Evolutionary conservation across 2,888 invertebrate species (phyloP).

Genomic region (Leptinotarsa haldemani): DNA sequence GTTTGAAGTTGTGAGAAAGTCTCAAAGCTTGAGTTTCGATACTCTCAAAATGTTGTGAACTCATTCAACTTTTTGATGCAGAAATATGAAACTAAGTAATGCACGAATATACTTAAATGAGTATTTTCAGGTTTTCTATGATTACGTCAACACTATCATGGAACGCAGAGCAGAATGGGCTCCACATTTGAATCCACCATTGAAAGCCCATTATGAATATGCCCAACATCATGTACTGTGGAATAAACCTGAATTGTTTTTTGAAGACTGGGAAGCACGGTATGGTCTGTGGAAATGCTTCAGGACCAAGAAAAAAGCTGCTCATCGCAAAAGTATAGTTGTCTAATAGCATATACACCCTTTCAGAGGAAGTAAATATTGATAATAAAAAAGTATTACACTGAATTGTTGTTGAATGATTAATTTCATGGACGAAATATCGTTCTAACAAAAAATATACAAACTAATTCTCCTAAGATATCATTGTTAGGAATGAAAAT

Average conservation of each 20-base stretch:
- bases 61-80: too few relatives aligned
- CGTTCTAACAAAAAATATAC: too few relatives aligned
- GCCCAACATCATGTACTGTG: constrained; percentile 70
- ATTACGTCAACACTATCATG: constrained; percentile 71
- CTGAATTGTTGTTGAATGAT: too few relatives aligned
- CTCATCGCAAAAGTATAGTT: neutral
- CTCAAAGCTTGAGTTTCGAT: too few relatives aligned
- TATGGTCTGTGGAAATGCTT: constrained; percentile 75
- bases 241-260: constrained; percentile 73
- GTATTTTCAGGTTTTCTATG: constrained; percentile 67
- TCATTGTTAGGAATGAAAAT: too few relatives aligned
- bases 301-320: constrained; percentile 41
- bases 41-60: too few relatives aligned
- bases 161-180: constrained; percentile 71
- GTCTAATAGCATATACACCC: neutral
- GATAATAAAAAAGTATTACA: too few relatives aligned
- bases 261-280: constrained; percentile 75
- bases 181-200: constrained; percentile 74
- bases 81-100: too few relatives aligned
- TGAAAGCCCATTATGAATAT: constrained; percentile 69
- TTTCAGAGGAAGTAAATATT: neutral
- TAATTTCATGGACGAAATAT: too few relatives aligned
- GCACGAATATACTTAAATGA: too few relatives aligned
- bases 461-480: too few relatives aligned
- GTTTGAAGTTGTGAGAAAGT: too few relatives aligned